Base-by-base conservation (phyloP, 2,797 vertebrate genomes). In the Lithobates sylvaticus region DNA sequence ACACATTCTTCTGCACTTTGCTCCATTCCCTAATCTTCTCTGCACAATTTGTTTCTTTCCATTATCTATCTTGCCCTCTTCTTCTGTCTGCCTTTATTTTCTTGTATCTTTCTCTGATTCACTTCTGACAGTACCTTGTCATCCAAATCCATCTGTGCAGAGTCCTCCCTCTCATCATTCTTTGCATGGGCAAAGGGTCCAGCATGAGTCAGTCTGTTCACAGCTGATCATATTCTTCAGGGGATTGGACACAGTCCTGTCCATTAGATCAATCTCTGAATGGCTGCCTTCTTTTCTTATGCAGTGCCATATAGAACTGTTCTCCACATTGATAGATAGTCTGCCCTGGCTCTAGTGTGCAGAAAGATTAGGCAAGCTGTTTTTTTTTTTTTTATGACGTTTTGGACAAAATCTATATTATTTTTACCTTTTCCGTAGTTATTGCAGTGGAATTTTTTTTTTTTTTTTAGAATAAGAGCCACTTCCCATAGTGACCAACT, bases 1-100 rank as follows among this genome's bases (percentile, higher is more conserved):
- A 29, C 61, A 83, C 64, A 67, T 75, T 74, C 77, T 86, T 75
- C 67, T 71, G 42, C 84, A 69, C 78, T 78, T 73, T 76, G 29
- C 42, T 77, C 73, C 21, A 15, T 39, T 74, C 39, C 21, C 68
- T 80, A 74, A 80, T 84, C 71, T 87, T 84, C 32, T 78, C 32
- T 27, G 36, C 58, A 74, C 81, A 78, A 87, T 78, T 82, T 78
- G 84, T 83, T 83, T 83, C 70, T 81, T 16, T 15, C 39, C 64
- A 47, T 83, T 83, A 70, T 83, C 81, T 81, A 16, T 44, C 4
- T 67, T 84, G 54, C 58, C 64, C 73, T 65, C 34, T 8, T 23
- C 76, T 65, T 61, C 44, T 32, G 75, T 47, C 50, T 75, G 29
- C 27, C 72, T 71, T 83, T 81, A 80, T 74, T 75, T 80, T 69